Percentiles rank a stretch among this genome's conserved stretches.
Conservation (phyloP, 2,113 vertebrate species). For the Catharus minimus region DNA sequence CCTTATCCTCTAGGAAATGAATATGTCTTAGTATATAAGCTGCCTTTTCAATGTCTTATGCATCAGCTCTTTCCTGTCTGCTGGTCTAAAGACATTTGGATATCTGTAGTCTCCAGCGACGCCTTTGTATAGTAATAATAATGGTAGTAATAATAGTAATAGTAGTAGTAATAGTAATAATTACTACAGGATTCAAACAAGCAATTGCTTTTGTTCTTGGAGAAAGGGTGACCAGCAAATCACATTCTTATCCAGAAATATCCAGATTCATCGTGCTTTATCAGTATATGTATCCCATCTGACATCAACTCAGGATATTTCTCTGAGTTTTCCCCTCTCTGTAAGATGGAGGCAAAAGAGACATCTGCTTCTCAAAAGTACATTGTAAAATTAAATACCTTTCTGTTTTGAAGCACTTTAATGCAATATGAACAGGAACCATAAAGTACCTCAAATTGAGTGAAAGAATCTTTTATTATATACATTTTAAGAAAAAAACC, state of each 20-base stretch:
- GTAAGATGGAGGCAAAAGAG: not conserved
- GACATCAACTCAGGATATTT: not conserved
- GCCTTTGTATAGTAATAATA: not conserved
- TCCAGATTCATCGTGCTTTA: not conserved
- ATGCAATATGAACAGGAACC: not conserved
- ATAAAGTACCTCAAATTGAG: not conserved
- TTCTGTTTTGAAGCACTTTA: conserved; percentile 7
- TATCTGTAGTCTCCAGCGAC: not conserved
- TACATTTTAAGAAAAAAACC: not conserved
- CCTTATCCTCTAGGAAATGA: not conserved
- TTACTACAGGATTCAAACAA: not conserved
- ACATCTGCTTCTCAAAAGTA: not conserved
- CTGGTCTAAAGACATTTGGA: not conserved
- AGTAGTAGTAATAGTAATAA: not conserved
- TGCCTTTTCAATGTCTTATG: not conserved
- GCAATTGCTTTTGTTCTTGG: not conserved
- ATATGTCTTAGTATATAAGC: not conserved
- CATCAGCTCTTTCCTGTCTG: not conserved
- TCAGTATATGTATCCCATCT: fast-evolving
- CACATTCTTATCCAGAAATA: not conserved
- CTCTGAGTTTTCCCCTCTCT: not conserved
- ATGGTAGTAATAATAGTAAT: fast-evolving
- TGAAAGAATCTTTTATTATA: not conserved
- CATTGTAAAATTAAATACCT: not conserved
- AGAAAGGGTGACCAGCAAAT: not conserved